Evolutionary conservation across 2,888 invertebrate genomes (phyloP).

Genomic region (Onthophagus sagittarius): DNA sequence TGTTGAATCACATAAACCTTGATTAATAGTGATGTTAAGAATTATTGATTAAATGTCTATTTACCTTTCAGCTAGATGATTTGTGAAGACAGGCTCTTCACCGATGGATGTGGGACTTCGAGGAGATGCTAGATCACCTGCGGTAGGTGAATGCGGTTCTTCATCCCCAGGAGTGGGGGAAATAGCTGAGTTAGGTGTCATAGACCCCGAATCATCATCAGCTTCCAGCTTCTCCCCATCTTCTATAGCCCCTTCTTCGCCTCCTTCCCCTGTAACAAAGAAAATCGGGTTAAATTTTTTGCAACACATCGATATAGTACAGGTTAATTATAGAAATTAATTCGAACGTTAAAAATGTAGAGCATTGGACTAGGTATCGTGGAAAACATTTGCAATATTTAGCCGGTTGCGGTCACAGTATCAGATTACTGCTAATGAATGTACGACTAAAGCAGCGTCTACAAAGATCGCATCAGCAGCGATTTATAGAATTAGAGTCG

Average conservation of each 20-base stretch:
- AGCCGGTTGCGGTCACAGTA: slow-evolving; percentile 14
- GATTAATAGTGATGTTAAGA: neutral
- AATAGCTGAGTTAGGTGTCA: slow-evolving; percentile 47
- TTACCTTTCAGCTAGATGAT: slow-evolving; percentile 38
- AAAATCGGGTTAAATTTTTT: slow-evolving; percentile 16
- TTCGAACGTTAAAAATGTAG: neutral
- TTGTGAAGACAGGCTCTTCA: slow-evolving; percentile 38
- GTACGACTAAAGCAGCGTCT: slow-evolving; percentile 24
- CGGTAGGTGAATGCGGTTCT: slow-evolving; percentile 43
- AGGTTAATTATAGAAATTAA: neutral
- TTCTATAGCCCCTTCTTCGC: slow-evolving; percentile 49
- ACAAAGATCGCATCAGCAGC: slow-evolving; percentile 27
- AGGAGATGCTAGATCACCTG: slow-evolving; percentile 44
- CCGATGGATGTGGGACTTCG: slow-evolving; percentile 42
- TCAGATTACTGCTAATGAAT: slow-evolving; percentile 26
- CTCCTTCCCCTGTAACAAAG: slow-evolving; percentile 57
- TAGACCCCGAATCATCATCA: slow-evolving; percentile 48
- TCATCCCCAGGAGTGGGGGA: slow-evolving; percentile 47
- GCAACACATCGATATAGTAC: neutral
- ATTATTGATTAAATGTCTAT: slow-evolving; percentile 15
- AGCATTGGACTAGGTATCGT: neutral
- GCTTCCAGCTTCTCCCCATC: slow-evolving; percentile 49
- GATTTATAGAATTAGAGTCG: slow-evolving; percentile 29
- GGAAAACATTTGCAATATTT: neutral
- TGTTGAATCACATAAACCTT: neutral